These are phyloP conservation scores for Fulica atra DNA, from an alignment of 2,113 vertebrate species.

Conservation along the genomic window DNA sequence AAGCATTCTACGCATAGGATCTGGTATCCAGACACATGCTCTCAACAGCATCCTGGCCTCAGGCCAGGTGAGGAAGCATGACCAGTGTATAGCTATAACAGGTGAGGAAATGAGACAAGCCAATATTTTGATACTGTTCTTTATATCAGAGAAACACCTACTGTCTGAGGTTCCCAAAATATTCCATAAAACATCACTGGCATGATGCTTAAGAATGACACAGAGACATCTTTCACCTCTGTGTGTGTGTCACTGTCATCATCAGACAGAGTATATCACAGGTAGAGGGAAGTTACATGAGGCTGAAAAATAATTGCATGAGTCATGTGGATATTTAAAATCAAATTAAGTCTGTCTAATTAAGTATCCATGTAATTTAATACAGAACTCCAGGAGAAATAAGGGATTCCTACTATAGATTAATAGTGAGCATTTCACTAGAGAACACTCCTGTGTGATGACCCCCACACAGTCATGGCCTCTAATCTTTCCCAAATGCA, in stretches of 20 bases:
- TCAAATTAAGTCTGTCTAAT: constrained; percentile 20
- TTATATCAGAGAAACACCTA: neutral
- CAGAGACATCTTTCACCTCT: neutral
- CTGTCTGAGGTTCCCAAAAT: neutral
- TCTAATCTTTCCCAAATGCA: neutral
- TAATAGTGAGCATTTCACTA: neutral
- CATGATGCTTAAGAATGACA: neutral
- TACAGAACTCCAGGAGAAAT: neutral
- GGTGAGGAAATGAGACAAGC: neutral
- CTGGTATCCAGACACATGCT: fast-evolving
- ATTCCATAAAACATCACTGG: neutral
- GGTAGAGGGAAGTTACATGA: neutral
- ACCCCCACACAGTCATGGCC: neutral
- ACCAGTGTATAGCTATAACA: neutral
- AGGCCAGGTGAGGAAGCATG: neutral
- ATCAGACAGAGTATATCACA: neutral
- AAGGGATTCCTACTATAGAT: neutral
- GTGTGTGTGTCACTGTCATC: neutral
- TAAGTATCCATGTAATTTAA: constrained; percentile 13
- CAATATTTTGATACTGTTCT: neutral
- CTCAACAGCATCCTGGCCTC: neutral
- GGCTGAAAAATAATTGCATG: neutral
- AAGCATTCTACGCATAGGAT: neutral
- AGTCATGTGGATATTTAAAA: constrained; percentile 10
- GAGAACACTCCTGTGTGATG: neutral